Evolutionary conservation across 1,140 invertebrate species (phyloP).

Genomic region (Gerris buenoi): DNA sequence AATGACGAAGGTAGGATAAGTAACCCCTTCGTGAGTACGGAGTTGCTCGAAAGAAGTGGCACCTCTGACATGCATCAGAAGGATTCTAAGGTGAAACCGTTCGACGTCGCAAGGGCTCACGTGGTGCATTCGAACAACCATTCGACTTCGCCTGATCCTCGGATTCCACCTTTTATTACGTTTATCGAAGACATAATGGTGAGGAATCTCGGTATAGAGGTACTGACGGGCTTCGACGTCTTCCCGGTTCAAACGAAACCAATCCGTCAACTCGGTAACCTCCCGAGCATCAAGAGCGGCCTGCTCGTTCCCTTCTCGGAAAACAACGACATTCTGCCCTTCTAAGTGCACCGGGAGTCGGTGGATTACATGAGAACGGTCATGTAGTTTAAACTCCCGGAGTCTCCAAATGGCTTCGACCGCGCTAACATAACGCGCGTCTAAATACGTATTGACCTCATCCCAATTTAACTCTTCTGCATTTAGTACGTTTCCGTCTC

Average conservation of each 20-base stretch:
- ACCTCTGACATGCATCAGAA: background rate
- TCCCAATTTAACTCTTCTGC: background rate
- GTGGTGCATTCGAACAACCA: background rate
- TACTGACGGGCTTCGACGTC: background rate
- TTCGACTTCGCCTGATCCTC: background rate
- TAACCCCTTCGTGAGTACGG: background rate
- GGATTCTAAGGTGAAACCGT: background rate
- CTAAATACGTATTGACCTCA: background rate
- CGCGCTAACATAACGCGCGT: background rate
- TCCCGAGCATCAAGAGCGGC: background rate
- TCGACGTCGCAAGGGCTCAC: background rate
- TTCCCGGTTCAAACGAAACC: background rate
- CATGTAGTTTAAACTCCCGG: background rate
- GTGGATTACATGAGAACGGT: background rate
- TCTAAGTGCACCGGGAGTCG: background rate
- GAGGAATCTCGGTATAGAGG: background rate
- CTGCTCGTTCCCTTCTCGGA: background rate
- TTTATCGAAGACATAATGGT: background rate
- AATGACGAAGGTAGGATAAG: background rate
- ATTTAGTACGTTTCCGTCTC: background rate
- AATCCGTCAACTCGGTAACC: background rate
- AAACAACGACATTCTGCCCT: background rate
- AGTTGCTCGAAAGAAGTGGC: background rate
- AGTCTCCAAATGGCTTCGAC: background rate
- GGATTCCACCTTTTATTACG: background rate